These are phyloP conservation scores for Drosophila nigrodunni DNA, from an alignment of 1,140 invertebrate genomes.

Conservation along the genomic window DNA sequence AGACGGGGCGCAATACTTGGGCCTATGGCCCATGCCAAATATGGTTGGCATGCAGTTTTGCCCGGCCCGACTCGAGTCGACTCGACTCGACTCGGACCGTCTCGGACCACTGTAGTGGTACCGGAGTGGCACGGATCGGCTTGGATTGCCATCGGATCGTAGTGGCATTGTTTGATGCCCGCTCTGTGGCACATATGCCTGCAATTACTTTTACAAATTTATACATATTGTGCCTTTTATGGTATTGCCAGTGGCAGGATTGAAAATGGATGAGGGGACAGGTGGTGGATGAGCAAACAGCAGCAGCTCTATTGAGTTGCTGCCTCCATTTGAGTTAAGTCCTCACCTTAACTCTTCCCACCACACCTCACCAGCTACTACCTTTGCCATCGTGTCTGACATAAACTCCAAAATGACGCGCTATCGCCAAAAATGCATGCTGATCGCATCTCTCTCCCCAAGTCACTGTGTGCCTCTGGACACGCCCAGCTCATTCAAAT, in stretches of 20 bases:
- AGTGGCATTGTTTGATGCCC: constrained; percentile 57
- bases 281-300: background rate
- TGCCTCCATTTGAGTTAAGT: background rate
- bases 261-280: constrained; percentile 4
- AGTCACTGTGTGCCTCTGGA: background rate
- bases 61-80: background rate
- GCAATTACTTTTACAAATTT: constrained; percentile 85
- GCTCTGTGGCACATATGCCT: constrained; percentile 64
- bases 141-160: constrained; percentile 9
- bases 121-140: background rate
- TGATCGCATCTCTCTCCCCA: constrained; percentile 54
- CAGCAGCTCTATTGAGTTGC: constrained; percentile 56
- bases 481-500: constrained; percentile 69
- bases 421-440: constrained; percentile 80
- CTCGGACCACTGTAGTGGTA: background rate
- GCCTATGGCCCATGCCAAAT: constrained; percentile 66
- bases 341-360: constrained; percentile 25
- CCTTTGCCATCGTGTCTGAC: constrained; percentile 42
- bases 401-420: constrained; percentile 78
- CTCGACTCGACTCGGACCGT: background rate
- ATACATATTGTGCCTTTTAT: constrained; percentile 84
- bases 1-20: constrained; percentile 50
- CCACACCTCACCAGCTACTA: background rate
- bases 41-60: constrained; percentile 57
- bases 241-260: constrained; percentile 69